These are phyloP conservation scores for Mormyrus hasselquistii DNA, from an alignment of 2,797 vertebrate genomes.

Conservation along the genomic window DNA sequence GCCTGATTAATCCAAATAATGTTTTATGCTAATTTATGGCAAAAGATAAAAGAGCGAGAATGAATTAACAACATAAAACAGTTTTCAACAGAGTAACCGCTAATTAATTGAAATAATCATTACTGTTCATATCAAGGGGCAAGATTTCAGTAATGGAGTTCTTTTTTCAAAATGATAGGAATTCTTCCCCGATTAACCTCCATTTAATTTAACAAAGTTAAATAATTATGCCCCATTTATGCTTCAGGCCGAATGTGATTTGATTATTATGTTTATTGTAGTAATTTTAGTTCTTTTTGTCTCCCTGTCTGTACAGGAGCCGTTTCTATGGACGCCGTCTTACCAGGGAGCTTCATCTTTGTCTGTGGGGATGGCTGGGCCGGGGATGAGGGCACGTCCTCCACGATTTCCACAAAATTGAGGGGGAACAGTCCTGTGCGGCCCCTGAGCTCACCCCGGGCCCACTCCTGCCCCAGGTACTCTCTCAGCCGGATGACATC, in stretches of 20 bases:
- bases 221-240: neutral
- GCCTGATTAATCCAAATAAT: neutral
- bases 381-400: conserved; percentile 63
- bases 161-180: conserved; percentile 21
- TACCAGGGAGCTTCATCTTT: conserved; percentile 55
- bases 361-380: conserved; percentile 40
- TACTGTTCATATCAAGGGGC: neutral
- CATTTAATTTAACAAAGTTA: neutral
- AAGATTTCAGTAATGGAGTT: neutral
- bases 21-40: neutral
- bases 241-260: neutral
- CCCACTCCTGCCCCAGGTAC: conserved; percentile 85
- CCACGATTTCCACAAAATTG: conserved; percentile 82
- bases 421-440: conserved; percentile 78
- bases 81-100: neutral
- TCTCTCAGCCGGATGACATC: conserved; percentile 79
- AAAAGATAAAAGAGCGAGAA: neutral
- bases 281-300: neutral
- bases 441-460: conserved; percentile 66
- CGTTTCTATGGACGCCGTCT: neutral
- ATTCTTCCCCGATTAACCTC: neutral
- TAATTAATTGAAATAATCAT: neutral
- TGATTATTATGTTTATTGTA: neutral
- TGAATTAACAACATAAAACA: neutral
- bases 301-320: neutral